Base-by-base conservation (phyloP, 2,113 vertebrate genomes). In the Hippolais icterina region DNA sequence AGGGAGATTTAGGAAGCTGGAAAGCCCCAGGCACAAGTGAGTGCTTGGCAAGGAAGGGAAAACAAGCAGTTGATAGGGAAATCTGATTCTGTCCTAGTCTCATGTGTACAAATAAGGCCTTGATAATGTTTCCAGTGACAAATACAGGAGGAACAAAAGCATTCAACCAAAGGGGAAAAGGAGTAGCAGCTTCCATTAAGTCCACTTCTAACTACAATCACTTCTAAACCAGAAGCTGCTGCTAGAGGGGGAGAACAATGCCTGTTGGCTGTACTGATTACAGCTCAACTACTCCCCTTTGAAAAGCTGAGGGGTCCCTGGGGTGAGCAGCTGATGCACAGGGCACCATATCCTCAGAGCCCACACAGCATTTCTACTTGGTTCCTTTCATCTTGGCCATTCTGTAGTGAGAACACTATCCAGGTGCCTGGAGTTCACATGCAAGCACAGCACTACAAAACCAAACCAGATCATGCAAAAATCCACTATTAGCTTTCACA, bases 391-490 rank as follows among this genome's bases (percentile, higher is more conserved):
- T 8, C 37, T 85, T 81, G 84, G 82, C 54, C 94, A 50, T 53
- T 60, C 74, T 63, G 33, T 46, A 85, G 24, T 11, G 49, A 95
- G 64, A 91, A 39, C 50, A 29, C 42, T 61, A 74, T 81, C 90
- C 53, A 11, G 83, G 53, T 79, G 70, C 85, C 70, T 89, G 37
- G 77, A 95, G 76, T 61, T 86, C 54, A 94, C 83, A 54, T 79
- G 92, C 93, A 90, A 92, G 74, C 86, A 86, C 61, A 89, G 64
- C 95, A 88, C 42, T n/a, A 44, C 50, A 77, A 90, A 89, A 49
- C 28, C 68, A 92, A 89, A 64, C 15, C 69, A 93, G 64, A 87
- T 10, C 92, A 93, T 77, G 94, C 93, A 92, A 72, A 90, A 81
- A 52, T 33, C 25, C 35, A 64, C 28, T 42, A 22, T 83, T 76